Base-by-base conservation (phyloP, 2,888 invertebrate species). In the Dryadula phaetusa region DNA sequence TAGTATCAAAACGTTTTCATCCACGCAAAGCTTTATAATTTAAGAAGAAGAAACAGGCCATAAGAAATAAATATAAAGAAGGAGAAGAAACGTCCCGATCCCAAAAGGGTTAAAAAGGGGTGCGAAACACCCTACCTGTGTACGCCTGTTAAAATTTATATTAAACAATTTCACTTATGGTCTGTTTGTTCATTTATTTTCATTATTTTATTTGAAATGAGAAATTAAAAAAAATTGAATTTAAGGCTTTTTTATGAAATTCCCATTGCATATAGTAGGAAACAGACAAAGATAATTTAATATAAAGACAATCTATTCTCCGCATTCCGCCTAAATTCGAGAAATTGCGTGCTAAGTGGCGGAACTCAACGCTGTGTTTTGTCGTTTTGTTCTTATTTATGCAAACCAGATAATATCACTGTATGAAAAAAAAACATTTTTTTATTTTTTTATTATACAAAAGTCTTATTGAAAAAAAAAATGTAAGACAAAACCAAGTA, bases 31-130 rank as follows among this genome's bases (percentile, higher is more conserved):
- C 86, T 92, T 91, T 91, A 92, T 92, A 92, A 92, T 92, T 92
- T 92, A 92, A 92, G 92, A 92, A 92, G 92, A 92, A 92, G 92
- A 92, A 92, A 92, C 92, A 92, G 91, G 90, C 91, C 90, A 92
- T 92, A 92, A 92, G 92, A 92, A 92, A 92, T 92, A 92, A 92
- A 92, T 92, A 92, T 90, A 92, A 92, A 92, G 92, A 90, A 89
- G 85, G 88, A 88, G 89, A 92, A 92, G 91, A 92, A 91, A 88
- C 88, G 90, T 85, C 88, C 83, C 87, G 86, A 88, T 87, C 87
- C 84, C 90, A 86, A 91, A 92, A 92, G 92, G 92, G 92, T 92
- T 92, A 89, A 83, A 84, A 82, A 84, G 87, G 90, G 90, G 90
- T 86, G 89, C 82, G 79, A 79, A 82, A 79, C 82, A 77, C 87